Percentiles rank a stretch among this genome's conserved stretches.
Evolutionary conservation across 2,888 invertebrate genomes (phyloP).

Genomic region (Ptychoptera albimana): DNA sequence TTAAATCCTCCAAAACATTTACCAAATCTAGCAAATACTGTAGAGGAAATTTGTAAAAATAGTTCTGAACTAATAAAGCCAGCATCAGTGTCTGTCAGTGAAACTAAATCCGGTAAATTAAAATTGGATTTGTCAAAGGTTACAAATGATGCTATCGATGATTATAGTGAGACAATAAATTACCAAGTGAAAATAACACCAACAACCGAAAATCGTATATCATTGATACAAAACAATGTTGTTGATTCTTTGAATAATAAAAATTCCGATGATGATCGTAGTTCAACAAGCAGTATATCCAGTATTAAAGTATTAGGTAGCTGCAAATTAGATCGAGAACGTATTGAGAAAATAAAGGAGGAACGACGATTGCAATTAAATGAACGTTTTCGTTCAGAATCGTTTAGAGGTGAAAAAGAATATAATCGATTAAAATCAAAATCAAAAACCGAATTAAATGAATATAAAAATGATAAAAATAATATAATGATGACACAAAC

Average conservation of each 20-base stretch:
- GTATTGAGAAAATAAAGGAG: conserved; percentile 83
- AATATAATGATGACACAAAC: conserved; percentile 14
- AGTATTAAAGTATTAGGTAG: conserved; percentile 32
- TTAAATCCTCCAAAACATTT: conserved; percentile 38
- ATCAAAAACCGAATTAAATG: conserved; percentile 27
- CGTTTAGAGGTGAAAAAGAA: conserved; percentile 44
- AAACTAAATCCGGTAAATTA: conserved; percentile 13
- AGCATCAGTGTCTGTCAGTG: not conserved
- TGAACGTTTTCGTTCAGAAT: conserved; percentile 73
- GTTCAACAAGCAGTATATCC: conserved; percentile 12
- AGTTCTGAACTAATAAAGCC: too few relatives aligned
- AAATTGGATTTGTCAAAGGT: conserved; percentile 8
- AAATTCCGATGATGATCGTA: conserved; percentile 20
- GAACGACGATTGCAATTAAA: conserved; percentile 70
- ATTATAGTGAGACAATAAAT: conserved; percentile 15
- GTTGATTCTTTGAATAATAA: conserved; percentile 6
- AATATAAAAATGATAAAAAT: conserved; percentile 19
- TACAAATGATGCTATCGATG: not conserved
- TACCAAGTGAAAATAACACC: conserved; percentile 34
- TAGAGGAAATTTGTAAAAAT: conserved; percentile 10
- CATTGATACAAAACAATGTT: conserved; percentile 36
- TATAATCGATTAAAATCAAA: conserved; percentile 35
- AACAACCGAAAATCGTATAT: conserved; percentile 44
- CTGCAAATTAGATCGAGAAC: conserved; percentile 51
- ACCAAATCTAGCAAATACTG: conserved; percentile 16